phyloP scores from a whole-genome alignment of 2,797 vertebrate species.

The Morus bassanus region DNA sequence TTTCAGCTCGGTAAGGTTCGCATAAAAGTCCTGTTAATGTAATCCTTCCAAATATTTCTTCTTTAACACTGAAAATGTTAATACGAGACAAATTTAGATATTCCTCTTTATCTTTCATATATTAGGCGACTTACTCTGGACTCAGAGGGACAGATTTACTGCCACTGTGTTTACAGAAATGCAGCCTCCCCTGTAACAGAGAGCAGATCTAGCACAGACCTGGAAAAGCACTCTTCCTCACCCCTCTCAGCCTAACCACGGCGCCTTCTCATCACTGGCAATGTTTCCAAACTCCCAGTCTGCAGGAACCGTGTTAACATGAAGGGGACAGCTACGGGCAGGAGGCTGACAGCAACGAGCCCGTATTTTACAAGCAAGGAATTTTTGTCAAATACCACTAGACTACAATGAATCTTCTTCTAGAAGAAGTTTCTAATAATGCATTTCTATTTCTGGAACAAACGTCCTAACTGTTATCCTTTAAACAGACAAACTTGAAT shows the following conservation, averaged over 20 bases:
- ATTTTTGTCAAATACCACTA: neutral
- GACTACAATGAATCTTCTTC: neutral
- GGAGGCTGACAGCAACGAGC: neutral
- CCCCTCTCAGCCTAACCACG: neutral
- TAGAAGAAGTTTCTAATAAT: neutral
- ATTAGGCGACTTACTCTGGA: neutral
- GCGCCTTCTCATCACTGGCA: neutral
- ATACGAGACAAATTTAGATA: neutral
- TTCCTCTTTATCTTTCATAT: neutral
- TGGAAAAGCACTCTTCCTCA: neutral
- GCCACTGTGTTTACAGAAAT: accelerated
- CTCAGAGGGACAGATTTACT: neutral
- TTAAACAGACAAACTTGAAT: conserved; percentile 10
- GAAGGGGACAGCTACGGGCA: accelerated
- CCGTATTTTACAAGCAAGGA: neutral
- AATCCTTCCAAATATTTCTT: neutral
- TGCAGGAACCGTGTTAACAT: accelerated
- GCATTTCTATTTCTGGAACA: conserved; percentile 32
- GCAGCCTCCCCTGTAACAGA: neutral
- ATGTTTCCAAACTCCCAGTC: neutral
- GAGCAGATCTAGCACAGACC: neutral
- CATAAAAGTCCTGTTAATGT: neutral
- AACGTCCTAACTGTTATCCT: neutral
- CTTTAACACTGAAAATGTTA: neutral
- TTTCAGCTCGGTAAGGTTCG: neutral